Percentiles rank a stretch among this genome's conserved stretches.
Evolutionary conservation across 2,113 vertebrate genomes (phyloP).

Genomic region (Heliornis fulica): DNA sequence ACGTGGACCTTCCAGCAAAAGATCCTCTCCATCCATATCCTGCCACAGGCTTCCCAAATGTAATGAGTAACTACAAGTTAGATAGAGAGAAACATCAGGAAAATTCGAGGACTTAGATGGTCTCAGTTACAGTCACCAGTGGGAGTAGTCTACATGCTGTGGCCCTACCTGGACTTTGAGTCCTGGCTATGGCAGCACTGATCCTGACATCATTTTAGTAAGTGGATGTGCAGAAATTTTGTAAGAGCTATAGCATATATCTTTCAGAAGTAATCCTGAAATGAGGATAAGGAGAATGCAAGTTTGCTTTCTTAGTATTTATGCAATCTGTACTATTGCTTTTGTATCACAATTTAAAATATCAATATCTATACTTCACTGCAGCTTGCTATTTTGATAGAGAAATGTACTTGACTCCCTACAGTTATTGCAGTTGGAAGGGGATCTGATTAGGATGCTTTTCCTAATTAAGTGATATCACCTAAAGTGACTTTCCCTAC

Average conservation of each 20-base stretch:
- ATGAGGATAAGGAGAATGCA: neutral
- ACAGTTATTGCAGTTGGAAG: slow-evolving; percentile 79
- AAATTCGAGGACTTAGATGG: neutral
- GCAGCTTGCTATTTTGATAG: slow-evolving; percentile 72
- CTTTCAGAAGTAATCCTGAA: neutral
- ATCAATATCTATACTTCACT: slow-evolving; percentile 75
- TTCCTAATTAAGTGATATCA: slow-evolving; percentile 83
- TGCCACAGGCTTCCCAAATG: neutral
- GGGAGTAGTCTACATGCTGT: neutral
- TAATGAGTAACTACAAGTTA: neutral
- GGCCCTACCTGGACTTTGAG: neutral
- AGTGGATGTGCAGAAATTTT: neutral
- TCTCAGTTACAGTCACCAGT: neutral
- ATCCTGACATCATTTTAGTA: neutral
- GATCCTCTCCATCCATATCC: neutral
- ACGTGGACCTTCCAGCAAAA: neutral
- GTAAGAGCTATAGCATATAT: neutral
- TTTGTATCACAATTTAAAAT: slow-evolving; percentile 69
- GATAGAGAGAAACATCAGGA: neutral
- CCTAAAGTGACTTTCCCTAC: slow-evolving; percentile 79
- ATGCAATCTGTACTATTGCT: slow-evolving; percentile 54
- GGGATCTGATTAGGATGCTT: slow-evolving; percentile 81
- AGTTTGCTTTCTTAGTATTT: neutral
- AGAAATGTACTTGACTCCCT: slow-evolving; percentile 79
- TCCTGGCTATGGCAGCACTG: neutral